These are phyloP conservation scores for Melanotaenia maccullochi DNA, from an alignment of 2,797 vertebrate species.

Conservation along the genomic window DNA sequence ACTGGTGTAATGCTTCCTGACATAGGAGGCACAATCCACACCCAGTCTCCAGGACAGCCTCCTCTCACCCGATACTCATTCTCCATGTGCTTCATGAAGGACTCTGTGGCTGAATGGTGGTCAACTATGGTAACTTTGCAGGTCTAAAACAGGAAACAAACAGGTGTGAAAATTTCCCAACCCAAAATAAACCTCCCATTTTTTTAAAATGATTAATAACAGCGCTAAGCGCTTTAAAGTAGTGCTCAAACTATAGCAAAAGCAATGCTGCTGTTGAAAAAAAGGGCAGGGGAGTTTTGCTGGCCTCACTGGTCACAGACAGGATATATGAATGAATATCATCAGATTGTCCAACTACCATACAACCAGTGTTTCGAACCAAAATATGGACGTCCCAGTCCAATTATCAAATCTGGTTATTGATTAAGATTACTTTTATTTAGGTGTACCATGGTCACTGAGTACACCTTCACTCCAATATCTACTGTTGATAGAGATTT, in stretches of 20 bases:
- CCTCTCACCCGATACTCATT: slow-evolving; percentile 94
- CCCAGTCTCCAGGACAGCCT: slow-evolving; percentile 97
- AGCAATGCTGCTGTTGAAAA: not conserved
- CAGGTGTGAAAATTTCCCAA: not conserved
- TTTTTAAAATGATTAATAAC: not conserved
- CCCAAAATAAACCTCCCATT: too few species aligned
- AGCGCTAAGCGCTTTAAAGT: not conserved
- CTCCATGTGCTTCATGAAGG: slow-evolving; percentile 99
- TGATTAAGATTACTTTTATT: not conserved
- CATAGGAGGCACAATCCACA: slow-evolving; percentile 99
- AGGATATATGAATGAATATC: not conserved
- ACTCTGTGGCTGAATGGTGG: slow-evolving; percentile 97
- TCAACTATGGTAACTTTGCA: slow-evolving; percentile 99
- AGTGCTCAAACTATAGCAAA: not conserved
- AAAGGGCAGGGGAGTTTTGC: not conserved
- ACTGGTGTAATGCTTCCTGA: slow-evolving; percentile 97
- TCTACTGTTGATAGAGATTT: not conserved
- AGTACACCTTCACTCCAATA: too few species aligned
- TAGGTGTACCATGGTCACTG: not conserved
- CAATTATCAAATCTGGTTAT: not conserved
- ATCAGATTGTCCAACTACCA: not conserved
- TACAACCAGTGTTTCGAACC: not conserved
- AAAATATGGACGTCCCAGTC: not conserved
- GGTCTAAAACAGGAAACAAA: slow-evolving; percentile 70
- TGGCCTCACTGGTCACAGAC: not conserved